Percentiles rank a stretch among this genome's conserved stretches.
These are phyloP conservation scores for Hippocampus zosterae DNA, from an alignment of 2,113 vertebrate species.

Conservation along the genomic window DNA sequence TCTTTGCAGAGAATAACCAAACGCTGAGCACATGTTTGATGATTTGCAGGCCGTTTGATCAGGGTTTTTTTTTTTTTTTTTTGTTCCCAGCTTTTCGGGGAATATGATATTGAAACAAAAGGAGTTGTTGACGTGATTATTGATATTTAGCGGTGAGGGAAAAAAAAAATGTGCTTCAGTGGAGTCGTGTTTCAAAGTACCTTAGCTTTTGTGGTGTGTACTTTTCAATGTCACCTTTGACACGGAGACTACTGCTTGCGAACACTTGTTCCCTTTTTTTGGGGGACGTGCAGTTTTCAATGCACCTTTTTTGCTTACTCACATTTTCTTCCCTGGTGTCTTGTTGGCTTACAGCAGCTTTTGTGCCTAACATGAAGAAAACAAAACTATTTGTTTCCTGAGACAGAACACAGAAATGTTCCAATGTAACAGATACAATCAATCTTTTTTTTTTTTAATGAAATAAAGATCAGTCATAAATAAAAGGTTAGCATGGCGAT, in stretches of 20 bases:
- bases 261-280: slow-evolving; percentile 31
- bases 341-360: slow-evolving; percentile 47
- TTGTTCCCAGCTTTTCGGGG: neutral
- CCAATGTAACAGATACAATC: slow-evolving; percentile 71
- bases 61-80: slow-evolving; percentile 11
- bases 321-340: slow-evolving; percentile 25
- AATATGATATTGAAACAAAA: neutral
- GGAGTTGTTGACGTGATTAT: neutral
- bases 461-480: slow-evolving; percentile 68
- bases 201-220: slow-evolving; percentile 37
- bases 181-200: slow-evolving; percentile 21
- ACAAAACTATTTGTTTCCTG: slow-evolving; percentile 51
- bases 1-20: slow-evolving; percentile 32
- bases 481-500: slow-evolving; percentile 40
- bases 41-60: slow-evolving; percentile 12
- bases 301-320: slow-evolving; percentile 39
- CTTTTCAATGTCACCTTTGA: slow-evolving; percentile 40
- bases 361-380: slow-evolving; percentile 67
- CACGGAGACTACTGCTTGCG: slow-evolving; percentile 20
- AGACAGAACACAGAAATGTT: slow-evolving; percentile 55
- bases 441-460: slow-evolving; percentile 66
- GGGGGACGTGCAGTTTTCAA: slow-evolving; percentile 37
- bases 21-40: slow-evolving; percentile 16
- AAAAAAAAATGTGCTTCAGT: slow-evolving; percentile 16
- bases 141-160: neutral